phyloP scores from a whole-genome alignment of 2,888 invertebrate genomes.

The Venusia cambrica region DNA sequence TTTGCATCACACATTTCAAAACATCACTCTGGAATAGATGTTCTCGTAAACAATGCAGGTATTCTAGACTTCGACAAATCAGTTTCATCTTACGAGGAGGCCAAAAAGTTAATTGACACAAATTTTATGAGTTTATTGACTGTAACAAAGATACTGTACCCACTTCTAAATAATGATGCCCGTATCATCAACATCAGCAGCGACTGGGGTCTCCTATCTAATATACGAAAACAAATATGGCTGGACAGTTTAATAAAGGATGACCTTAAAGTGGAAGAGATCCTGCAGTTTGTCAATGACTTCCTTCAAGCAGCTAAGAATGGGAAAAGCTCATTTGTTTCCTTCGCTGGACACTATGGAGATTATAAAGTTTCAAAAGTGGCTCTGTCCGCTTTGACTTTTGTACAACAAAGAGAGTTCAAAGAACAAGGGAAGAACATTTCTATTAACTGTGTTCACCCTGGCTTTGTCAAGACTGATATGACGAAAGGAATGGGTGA shows the following conservation, averaged over 20 bases:
- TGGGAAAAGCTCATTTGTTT: slow-evolving; percentile 60
- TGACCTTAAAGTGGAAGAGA: slow-evolving; percentile 72
- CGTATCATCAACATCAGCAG: slow-evolving; percentile 89
- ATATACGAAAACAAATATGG: slow-evolving; percentile 70
- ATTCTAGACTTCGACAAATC: slow-evolving; percentile 84
- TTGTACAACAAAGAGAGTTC: slow-evolving; percentile 71
- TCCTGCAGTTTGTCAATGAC: slow-evolving; percentile 77
- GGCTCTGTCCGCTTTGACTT: slow-evolving; percentile 69
- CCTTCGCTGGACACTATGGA: slow-evolving; percentile 71
- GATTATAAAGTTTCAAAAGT: slow-evolving; percentile 78
- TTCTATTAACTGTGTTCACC: slow-evolving; percentile 74
- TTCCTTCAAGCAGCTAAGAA: slow-evolving; percentile 80
- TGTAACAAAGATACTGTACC: slow-evolving; percentile 85
- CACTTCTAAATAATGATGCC: slow-evolving; percentile 84
- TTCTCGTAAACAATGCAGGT: slow-evolving; percentile 90
- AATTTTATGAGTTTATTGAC: slow-evolving; percentile 86
- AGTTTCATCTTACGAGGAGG: slow-evolving; percentile 85
- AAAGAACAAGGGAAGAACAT: slow-evolving; percentile 72
- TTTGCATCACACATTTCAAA: slow-evolving; percentile 82
- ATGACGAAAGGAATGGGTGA: slow-evolving; percentile 77
- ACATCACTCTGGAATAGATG: slow-evolving; percentile 85
- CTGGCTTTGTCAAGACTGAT: slow-evolving; percentile 74
- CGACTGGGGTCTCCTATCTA: slow-evolving; percentile 76
- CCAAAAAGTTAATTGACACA: slow-evolving; percentile 84
- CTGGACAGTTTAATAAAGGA: slow-evolving; percentile 65